A percentile compares a stretch with the other conserved stretches of the same genome.
phyloP scores from a whole-genome alignment of 2,797 vertebrate species.

The Gephyroberyx darwinii region DNA sequence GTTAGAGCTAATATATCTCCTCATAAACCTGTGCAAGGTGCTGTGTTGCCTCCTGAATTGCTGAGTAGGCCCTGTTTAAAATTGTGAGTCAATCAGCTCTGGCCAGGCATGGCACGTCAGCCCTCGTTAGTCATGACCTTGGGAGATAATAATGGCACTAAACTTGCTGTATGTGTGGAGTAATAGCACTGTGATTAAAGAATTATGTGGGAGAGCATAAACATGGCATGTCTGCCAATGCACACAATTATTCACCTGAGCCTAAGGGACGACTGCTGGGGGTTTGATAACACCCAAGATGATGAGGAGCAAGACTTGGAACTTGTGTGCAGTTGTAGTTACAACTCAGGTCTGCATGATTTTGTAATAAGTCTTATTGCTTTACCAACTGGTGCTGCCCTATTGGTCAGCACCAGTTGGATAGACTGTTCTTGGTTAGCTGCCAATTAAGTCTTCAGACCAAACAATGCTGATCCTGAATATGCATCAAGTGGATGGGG shows the following conservation, averaged over 20 bases:
- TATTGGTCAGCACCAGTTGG: slow-evolving; percentile 27
- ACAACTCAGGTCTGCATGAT: slow-evolving; percentile 5
- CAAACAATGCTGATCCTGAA: slow-evolving; percentile 46
- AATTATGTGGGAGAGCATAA: slow-evolving; percentile 76
- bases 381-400: slow-evolving; percentile 4
- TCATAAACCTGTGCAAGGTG: slow-evolving; percentile 69
- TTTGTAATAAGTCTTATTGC: slow-evolving; percentile 3
- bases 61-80: slow-evolving; percentile 77
- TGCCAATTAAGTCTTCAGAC: slow-evolving; percentile 25
- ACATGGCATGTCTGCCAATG: slow-evolving; percentile 68
- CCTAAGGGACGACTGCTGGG: slow-evolving; percentile 42
- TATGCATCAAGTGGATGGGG: slow-evolving; percentile 33
- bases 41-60: slow-evolving; percentile 70
- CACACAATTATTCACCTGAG: slow-evolving; percentile 55
- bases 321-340: slow-evolving; percentile 7
- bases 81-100: slow-evolving; percentile 77
- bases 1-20: slow-evolving; percentile 60
- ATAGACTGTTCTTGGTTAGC: slow-evolving; percentile 22
- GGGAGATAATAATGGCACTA: slow-evolving; percentile 81
- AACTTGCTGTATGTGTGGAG: slow-evolving; percentile 72
- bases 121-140: slow-evolving; percentile 84
- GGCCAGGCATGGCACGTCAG: slow-evolving; percentile 69
- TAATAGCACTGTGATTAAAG: slow-evolving; percentile 81
- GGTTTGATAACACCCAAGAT: slow-evolving; percentile 44
- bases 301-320: slow-evolving; percentile 23